Evolutionary conservation across 2,113 vertebrate genomes (phyloP).

Genomic region (Numenius arquata): DNA sequence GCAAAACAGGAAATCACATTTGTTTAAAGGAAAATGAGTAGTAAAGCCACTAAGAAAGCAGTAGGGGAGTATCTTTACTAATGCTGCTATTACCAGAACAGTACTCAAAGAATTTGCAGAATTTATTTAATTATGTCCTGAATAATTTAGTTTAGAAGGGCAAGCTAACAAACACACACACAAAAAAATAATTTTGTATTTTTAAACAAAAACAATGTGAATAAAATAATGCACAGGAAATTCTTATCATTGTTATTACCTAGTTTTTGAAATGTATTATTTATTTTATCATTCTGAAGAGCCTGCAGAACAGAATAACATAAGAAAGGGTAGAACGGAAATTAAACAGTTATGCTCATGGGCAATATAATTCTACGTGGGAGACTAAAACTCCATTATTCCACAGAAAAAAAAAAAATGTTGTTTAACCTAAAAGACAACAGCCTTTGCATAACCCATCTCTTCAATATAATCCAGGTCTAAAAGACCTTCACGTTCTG

Average conservation of each 20-base stretch:
- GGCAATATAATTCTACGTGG: constrained; percentile 17
- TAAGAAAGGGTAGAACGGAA: constrained; percentile 22
- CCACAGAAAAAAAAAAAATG: background rate
- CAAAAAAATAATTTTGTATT: background rate
- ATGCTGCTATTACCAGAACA: background rate
- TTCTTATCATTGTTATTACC: constrained; percentile 31
- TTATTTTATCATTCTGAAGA: constrained; percentile 12
- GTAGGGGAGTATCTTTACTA: background rate
- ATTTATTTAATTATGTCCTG: constrained; percentile 15
- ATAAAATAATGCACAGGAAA: constrained; percentile 10
- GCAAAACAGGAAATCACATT: background rate
- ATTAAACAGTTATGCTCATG: constrained; percentile 32
- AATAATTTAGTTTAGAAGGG: background rate
- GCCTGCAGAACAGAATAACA: background rate
- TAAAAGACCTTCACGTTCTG: background rate
- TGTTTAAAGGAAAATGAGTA: background rate
- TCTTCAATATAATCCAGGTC: background rate
- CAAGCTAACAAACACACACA: background rate
- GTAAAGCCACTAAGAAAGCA: background rate
- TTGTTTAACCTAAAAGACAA: constrained; percentile 7
- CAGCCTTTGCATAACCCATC: background rate
- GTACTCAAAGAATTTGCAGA: constrained; percentile 5
- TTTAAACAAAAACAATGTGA: background rate
- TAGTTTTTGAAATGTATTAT: background rate
- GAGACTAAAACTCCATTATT: constrained; percentile 20